Base-by-base conservation (phyloP, 2,888 invertebrate species). In the Pseudanteris insignis region DNA sequence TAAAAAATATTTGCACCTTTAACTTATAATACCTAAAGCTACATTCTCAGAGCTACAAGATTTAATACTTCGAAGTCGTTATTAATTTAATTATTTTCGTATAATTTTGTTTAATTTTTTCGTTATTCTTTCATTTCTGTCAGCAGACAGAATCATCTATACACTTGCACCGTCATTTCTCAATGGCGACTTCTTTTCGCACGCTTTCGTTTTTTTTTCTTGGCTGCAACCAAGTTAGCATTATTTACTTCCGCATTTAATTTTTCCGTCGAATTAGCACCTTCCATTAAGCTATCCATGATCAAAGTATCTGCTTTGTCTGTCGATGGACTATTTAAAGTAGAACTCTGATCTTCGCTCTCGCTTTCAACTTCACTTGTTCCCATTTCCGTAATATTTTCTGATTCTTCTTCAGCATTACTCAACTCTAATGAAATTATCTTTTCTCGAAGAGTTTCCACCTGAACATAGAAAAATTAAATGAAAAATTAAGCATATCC, bases 371-470 rank as follows among this genome's bases (percentile, higher is more conserved):
- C 74, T 9, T 79, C 78, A 60, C 77, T 78, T 18, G 69, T 75
- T 14, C 72, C 80, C n/a, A 69, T 73, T 10, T 69, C 81, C 14
- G 71, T 69, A 18, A 70, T 69, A 54, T 74, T 77, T 63, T 79
- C 80, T 26, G 84, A 81, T 53, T 86, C 84, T 13, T 85, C 84
- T 70, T 86, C 86, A 55, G 86, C 86, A 70, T 85, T 87, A 62
- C 89, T 89, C 77, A 94, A 82, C 82, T 94, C 93, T 81, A 94
- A 82, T 53, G 93, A 92, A 81, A 94, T 91, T 71, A 94, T 93
- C 83, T 92, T 93, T 82, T 93, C 92, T 82, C 91, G 90, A 64
- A 92, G 89, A 62, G 93, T 93, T 85, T 94, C 93, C 80, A 93
- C 92, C 93, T 91, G 80, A 11, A 18, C 9, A 50, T n/a, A n/a